Evolutionary conservation across 2,797 vertebrate genomes (phyloP).

Genomic region (Hyperoplus lanceolatus): DNA sequence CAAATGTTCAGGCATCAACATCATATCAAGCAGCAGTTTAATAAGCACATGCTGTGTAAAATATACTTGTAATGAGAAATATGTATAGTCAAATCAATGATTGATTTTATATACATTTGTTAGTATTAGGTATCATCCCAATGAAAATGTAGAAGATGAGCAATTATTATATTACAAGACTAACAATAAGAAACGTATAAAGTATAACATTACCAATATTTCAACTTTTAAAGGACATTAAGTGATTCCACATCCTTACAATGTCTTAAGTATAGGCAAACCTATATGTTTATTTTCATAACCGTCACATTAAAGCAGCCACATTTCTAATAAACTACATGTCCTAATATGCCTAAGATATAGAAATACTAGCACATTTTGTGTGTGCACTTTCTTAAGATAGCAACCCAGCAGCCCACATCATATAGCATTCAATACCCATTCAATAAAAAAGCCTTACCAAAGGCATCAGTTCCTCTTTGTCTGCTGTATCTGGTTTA

Average conservation of each 20-base stretch:
- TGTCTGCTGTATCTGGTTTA: slow-evolving; percentile 54
- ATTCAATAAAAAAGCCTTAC: slow-evolving; percentile 51
- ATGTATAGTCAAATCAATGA: not conserved
- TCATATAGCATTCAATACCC: not conserved
- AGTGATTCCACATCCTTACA: not conserved
- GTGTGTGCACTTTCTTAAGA: not conserved
- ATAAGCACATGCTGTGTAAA: not conserved
- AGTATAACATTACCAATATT: not conserved
- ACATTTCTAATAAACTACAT: not conserved
- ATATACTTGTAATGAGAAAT: not conserved
- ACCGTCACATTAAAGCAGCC: not conserved
- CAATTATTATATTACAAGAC: not conserved
- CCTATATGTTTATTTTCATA: not conserved
- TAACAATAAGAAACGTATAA: not conserved
- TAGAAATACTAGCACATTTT: not conserved
- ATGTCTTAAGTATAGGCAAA: not conserved
- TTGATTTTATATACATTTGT: not conserved
- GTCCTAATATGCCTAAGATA: not conserved
- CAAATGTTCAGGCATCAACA: not conserved
- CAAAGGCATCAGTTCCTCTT: slow-evolving; percentile 59
- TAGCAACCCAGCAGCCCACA: not conserved
- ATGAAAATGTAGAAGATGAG: not conserved
- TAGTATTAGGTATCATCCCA: not conserved
- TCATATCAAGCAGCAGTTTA: not conserved
- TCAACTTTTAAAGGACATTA: not conserved